Percentiles rank a stretch among this genome's conserved stretches.
Evolutionary conservation across 2,113 vertebrate species (phyloP).

Genomic region (Corynorhinus townsendii): DNA sequence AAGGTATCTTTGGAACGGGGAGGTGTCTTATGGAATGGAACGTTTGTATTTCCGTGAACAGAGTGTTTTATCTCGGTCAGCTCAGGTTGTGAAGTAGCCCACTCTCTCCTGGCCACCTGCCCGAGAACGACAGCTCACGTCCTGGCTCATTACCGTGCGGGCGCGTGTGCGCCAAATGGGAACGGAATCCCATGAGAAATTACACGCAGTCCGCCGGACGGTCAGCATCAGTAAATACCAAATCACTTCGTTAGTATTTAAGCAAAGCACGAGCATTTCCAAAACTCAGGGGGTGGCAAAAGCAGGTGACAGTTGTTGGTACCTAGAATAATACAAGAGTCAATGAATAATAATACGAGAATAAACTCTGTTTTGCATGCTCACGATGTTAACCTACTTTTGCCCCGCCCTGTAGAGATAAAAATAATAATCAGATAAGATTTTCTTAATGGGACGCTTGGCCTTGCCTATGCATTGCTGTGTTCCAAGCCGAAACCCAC

Average conservation of each 20-base stretch:
- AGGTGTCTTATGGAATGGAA: not conserved
- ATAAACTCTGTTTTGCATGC: too few relatives aligned
- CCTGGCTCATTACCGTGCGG: not conserved
- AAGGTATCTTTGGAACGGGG: slow-evolving; percentile 84
- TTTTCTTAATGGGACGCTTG: not conserved
- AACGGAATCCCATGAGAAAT: not conserved
- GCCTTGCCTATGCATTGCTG: not conserved
- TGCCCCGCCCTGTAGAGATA: not conserved
- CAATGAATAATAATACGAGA: too few relatives aligned
- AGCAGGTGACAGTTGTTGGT: not conserved
- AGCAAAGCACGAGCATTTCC: not conserved
- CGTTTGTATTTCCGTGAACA: not conserved
- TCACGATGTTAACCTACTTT: too few relatives aligned
- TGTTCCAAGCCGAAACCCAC: not conserved
- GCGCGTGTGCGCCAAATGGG: not conserved
- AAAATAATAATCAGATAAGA: not conserved
- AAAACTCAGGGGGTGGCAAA: not conserved
- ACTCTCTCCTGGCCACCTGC: not conserved
- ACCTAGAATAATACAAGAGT: too few relatives aligned
- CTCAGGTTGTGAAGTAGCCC: not conserved
- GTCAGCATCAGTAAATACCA: not conserved
- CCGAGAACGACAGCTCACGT: not conserved
- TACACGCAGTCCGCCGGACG: not conserved
- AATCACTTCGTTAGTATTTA: not conserved
- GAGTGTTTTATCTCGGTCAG: not conserved